Evolutionary conservation across 2,797 vertebrate genomes (phyloP), one percentile per base, ranked within the genome.

Genomic region (Pseudomugil gertrudae): DNA sequence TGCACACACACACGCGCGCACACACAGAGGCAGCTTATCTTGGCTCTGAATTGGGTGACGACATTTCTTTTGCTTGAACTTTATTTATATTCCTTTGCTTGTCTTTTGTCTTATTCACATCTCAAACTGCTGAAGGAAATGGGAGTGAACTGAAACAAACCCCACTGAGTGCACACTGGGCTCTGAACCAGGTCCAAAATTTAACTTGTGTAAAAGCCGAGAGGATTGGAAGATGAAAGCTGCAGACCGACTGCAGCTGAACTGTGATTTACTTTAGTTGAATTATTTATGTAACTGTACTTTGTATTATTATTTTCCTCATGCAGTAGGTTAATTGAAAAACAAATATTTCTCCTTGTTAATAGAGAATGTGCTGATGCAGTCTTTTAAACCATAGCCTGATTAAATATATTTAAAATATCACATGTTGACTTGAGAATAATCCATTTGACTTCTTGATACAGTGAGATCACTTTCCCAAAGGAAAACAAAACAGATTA

Each of bases 391-490:
- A 76, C 79, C 79, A 83, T 82, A 87, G 79, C 84, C 80, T 86
- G 61, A 88, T 87, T 90, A 92, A 91, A 92, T 56, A 75, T 87
- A 89, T 90, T 90, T 90, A 85, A 87, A 89, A 86, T 81, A 84
- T 84, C 80, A 55, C 26, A 19, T 69, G 48, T 78, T 35, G 76
- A 74, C 45, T 9, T 54, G n/a, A 52, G 29, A 17, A 14, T 51
- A 15, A 30, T 19, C 24, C 14, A 21, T 30, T 50, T 26, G n/a
- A 35, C 61, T 29, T 57, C 26, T 61, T 48, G 7, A 54, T 54
- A 57, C 36, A 77, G 60, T 48, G 26, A 5, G 4, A 40, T 29
- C 6, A 45, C 60, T 68, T 74, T 77, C 76, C 63, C 48, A 32
- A 5, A 2, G 7, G 69, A 33, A 65, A n/a, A n/a, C n/a, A n/a